A percentile compares a stretch with the other conserved stretches of the same genome.
phyloP scores from a whole-genome alignment of 2,113 vertebrate species.

The Muntiacus reevesi region DNA sequence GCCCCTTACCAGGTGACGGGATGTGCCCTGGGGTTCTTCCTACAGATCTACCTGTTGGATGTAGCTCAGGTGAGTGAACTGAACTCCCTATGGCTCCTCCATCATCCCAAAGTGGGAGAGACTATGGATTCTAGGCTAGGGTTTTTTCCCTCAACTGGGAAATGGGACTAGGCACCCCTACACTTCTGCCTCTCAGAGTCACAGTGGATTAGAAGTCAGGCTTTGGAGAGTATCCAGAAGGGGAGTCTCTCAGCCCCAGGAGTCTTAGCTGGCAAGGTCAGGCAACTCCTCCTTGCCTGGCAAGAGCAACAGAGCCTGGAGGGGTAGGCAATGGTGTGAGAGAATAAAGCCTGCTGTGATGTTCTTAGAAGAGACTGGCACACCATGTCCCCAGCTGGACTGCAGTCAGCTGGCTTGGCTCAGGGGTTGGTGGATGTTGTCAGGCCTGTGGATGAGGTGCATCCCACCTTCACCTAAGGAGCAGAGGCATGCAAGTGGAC shows the following conservation, averaged over 20 bases:
- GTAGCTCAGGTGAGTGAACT: slow-evolving; percentile 88
- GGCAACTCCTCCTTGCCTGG: slow-evolving; percentile 25
- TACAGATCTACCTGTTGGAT: slow-evolving; percentile 94
- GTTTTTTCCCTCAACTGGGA: neutral
- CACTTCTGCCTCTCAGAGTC: slow-evolving; percentile 10
- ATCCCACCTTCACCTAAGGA: neutral
- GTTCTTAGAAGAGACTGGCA: slow-evolving; percentile 65
- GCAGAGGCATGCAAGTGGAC: neutral
- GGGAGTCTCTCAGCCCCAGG: neutral
- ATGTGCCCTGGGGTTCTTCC: slow-evolving; percentile 93
- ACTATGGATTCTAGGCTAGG: neutral
- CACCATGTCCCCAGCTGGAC: slow-evolving; percentile 52
- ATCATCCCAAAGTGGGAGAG: neutral
- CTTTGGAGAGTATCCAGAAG: neutral
- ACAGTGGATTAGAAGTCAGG: neutral
- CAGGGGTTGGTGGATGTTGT: neutral
- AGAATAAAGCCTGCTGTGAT: neutral
- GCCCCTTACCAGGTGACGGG: slow-evolving; percentile 95
- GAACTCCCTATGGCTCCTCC: neutral
- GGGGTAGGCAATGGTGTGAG: neutral
- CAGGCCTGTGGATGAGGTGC: neutral
- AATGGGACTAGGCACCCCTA: neutral
- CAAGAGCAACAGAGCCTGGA: slow-evolving; percentile 33
- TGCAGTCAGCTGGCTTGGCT: slow-evolving; percentile 30
- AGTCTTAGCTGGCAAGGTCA: neutral